These are phyloP conservation scores for Lanistes nyassanus DNA, from an alignment of 1,140 invertebrate genomes.

Conservation along the genomic window DNA sequence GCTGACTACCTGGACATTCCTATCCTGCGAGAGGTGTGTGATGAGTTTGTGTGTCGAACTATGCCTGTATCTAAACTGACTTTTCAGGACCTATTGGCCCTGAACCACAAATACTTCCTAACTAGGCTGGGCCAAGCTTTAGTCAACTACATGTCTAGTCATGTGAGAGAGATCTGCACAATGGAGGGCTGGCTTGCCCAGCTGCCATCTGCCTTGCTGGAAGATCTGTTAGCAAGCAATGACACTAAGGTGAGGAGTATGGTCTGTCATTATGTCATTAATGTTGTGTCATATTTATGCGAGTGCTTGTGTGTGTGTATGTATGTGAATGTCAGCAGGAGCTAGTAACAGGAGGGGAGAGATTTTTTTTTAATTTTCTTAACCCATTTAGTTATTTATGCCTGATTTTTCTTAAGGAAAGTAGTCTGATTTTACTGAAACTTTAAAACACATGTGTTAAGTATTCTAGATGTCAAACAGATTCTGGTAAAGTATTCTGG, in stretches of 20 bases:
- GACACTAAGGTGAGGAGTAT: conserved; percentile 15
- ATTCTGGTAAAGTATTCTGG: too few species aligned
- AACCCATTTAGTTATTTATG: too few species aligned
- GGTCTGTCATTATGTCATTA: neutral
- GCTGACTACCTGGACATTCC: conserved; percentile 28
- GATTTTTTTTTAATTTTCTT: too few species aligned
- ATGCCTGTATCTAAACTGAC: neutral
- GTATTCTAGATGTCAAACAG: too few species aligned
- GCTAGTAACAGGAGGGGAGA: too few species aligned
- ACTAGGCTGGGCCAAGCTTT: conserved; percentile 13
- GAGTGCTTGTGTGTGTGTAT: neutral
- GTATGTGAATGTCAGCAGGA: too few species aligned
- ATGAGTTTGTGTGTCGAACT: conserved; percentile 6
- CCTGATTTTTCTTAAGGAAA: too few species aligned
- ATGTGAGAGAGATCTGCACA: conserved; percentile 6
- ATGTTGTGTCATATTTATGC: neutral
- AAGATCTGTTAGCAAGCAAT: conserved; percentile 16
- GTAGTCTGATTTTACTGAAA: too few species aligned
- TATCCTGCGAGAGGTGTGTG: conserved; percentile 16
- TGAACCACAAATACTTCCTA: conserved; percentile 20
- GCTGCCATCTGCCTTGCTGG: conserved; percentile 7
- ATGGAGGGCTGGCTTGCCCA: conserved; percentile 19
- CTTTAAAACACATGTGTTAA: too few species aligned
- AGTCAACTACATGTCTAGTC: conserved; percentile 15
- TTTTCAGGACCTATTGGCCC: conserved; percentile 14